Conservation (phyloP, 2,113 vertebrate species). For the Passer montanus region DNA sequence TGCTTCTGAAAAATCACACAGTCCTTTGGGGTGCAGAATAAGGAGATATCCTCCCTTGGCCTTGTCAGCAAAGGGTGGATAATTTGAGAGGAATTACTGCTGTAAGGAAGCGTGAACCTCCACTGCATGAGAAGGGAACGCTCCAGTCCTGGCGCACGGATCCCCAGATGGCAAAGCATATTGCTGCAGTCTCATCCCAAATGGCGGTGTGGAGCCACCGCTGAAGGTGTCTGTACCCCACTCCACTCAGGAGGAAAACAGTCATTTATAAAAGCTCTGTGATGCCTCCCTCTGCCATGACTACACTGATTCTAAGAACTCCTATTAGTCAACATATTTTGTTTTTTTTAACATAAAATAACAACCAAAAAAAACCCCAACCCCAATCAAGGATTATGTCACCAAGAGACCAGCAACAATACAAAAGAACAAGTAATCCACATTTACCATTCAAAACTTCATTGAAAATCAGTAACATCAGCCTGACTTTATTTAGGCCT, state of each 20-base stretch:
- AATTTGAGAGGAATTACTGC: not conserved
- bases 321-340: not conserved
- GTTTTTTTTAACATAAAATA: not conserved
- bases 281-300: accelerated
- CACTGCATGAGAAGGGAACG: not conserved
- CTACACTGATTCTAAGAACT: not conserved
- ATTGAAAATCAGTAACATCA: not conserved
- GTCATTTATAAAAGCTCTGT: not conserved
- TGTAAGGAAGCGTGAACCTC: not conserved
- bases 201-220: not conserved
- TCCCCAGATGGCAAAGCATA: constrained; percentile 61
- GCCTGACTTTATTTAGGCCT: not conserved
- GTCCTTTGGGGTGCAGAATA: not conserved
- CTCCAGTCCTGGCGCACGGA: not conserved
- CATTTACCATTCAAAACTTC: not conserved
- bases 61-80: not conserved
- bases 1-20: not conserved
- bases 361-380: not conserved
- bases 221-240: not conserved
- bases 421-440: not conserved
- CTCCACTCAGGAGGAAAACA: not conserved
- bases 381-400: not conserved
- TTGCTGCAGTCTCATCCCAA: constrained; percentile 61
- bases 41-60: not conserved
- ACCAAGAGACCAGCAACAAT: not conserved